Base-by-base conservation (phyloP, 2,797 vertebrate species). In the Ctenopoma kingsleyae region DNA sequence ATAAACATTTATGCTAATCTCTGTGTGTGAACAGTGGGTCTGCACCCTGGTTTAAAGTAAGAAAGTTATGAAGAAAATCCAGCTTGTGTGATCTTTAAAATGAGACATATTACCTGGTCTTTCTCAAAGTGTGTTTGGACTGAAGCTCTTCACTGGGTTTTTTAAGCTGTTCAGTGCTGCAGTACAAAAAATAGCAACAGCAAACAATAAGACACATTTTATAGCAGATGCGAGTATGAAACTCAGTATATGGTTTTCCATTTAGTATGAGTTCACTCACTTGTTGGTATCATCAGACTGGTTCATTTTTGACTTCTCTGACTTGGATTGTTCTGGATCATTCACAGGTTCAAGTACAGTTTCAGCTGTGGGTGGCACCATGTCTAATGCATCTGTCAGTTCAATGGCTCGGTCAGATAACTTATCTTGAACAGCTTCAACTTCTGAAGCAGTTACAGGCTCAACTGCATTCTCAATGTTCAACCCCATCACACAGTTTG, bases 181-280 rank as follows among this genome's bases (percentile, higher is more conserved):
- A 15, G 38, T 40, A 13, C 12, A 74, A 72, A 70, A 32, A 71
- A 62, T 1, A 54, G 22, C 15, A 27, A 76, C 3, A 27, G 16
- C 13, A 68, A 71, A 66, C 5, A 50, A 61, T 61, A 1, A 70
- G 6, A 56, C 35, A n/a, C 7, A 36, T 49, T 74, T 66, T 23
- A 72, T 16, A 46, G 4, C 2, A 49, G 4, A 36, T 19, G 3
- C 43, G 3, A 64, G 10, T 10, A 27, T 12, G 0, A 50, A 58
- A 36, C 49, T 64, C 0, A 38, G 3, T 38, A 12, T 52, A 48
- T 58, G 20, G 47, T 23, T 19, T 51, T 67, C 8, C 0, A 52
- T 27, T 25, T 13, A 12, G 2, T 38, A 10, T 67, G 44, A 46
- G n/a, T 12, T 12, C 27, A 82, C 89, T 87, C 25, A 92, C 89